phyloP scores from a whole-genome alignment of 2,113 vertebrate genomes.

The Passer montanus region DNA sequence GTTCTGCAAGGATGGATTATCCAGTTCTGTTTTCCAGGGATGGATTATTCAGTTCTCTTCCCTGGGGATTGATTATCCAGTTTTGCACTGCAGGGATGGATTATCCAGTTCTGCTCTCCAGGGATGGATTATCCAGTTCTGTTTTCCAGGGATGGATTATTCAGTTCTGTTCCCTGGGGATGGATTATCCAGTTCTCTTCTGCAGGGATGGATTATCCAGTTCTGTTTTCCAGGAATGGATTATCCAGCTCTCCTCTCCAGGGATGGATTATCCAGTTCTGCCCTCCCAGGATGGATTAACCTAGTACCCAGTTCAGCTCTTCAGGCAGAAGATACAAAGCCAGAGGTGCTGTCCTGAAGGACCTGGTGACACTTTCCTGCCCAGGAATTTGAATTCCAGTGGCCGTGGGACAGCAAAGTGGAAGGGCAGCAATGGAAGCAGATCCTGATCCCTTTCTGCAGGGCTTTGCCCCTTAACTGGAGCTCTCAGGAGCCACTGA shows the following conservation, averaged over 20 bases:
- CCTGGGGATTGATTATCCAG: background rate
- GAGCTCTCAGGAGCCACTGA: background rate
- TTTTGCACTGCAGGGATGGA: background rate
- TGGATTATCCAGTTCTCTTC: background rate
- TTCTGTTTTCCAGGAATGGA: no score
- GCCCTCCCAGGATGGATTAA: background rate
- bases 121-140: background rate
- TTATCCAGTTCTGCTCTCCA: accelerated
- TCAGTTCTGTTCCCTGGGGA: accelerated
- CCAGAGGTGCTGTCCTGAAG: background rate
- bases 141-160: accelerated
- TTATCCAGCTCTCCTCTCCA: no score
- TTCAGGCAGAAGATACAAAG: background rate
- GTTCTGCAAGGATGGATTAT: background rate
- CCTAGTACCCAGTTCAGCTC: background rate
- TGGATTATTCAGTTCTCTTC: background rate
- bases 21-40: accelerated
- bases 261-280: background rate
- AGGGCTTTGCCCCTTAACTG: background rate
- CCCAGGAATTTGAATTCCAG: background rate
- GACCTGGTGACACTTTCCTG: background rate
- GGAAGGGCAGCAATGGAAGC: background rate
- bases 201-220: background rate
- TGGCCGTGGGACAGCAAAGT: background rate
- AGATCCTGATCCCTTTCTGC: background rate